Conservation (phyloP, 2,888 invertebrate species). For the Rhimphoctona megacephalus region DNA sequence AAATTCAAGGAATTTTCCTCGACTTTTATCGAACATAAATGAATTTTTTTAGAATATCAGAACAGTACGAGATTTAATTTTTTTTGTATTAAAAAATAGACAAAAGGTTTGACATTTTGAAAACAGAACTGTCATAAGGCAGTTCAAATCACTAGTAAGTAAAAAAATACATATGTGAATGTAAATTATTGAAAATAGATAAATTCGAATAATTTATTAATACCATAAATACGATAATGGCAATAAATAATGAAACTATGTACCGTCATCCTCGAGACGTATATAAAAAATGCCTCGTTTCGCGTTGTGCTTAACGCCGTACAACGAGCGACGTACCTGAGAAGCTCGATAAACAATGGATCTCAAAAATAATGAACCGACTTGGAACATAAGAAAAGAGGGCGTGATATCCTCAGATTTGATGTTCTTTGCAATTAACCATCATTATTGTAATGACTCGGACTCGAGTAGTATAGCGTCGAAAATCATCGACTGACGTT, state of each 20-base stretch:
- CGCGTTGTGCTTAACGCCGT: conserved; percentile 73
- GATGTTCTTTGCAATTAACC: background rate
- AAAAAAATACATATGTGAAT: background rate
- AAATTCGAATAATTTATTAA: background rate
- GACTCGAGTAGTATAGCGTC: no score
- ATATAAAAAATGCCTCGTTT: conserved; percentile 76
- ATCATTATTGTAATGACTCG: no score
- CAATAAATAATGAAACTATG: conserved; percentile 14
- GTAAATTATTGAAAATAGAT: background rate
- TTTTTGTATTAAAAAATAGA: no score
- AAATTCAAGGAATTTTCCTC: background rate
- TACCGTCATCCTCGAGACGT: conserved; percentile 75
- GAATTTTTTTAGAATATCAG: background rate
- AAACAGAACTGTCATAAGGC: background rate
- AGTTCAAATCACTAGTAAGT: background rate
- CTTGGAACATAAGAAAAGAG: conserved; percentile 55
- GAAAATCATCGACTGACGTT: conserved; percentile 32
- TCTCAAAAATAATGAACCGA: conserved; percentile 60
- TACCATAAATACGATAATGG: background rate
- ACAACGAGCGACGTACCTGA: conserved; percentile 61
- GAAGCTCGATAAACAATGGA: conserved; percentile 65
- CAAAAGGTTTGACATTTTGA: no score
- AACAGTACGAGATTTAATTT: background rate
- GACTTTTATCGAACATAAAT: background rate
- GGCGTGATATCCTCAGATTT: background rate